Evolutionary conservation across 1,140 invertebrate genomes (phyloP).

Genomic region (Drosophila ambigua): DNA sequence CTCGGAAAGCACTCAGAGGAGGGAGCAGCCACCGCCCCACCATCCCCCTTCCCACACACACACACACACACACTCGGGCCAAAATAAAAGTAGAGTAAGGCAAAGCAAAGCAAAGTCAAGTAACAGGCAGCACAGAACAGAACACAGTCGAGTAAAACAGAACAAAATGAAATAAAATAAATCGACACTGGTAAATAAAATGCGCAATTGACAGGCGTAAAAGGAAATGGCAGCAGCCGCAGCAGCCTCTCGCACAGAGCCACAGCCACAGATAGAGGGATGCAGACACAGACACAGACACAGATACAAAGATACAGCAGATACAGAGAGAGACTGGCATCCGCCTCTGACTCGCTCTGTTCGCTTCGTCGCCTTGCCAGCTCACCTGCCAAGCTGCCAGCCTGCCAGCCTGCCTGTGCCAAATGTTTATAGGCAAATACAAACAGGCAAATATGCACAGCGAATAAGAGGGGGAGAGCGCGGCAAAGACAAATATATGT

Average conservation of each 20-base stretch:
- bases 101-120: slow-evolving; percentile 2
- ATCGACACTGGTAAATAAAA: slow-evolving; percentile 55
- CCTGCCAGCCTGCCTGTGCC: slow-evolving; percentile 30
- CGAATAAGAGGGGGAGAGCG: not conserved
- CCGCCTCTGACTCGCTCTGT: slow-evolving; percentile 4
- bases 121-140: not conserved
- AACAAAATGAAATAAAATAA: slow-evolving; percentile 31
- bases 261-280: not conserved
- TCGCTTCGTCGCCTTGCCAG: not conserved
- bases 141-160: not conserved
- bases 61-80: not conserved
- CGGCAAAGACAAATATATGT: too few relatives aligned
- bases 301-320: slow-evolving; percentile 4
- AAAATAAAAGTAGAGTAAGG: slow-evolving; percentile 16
- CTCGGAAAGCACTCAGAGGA: slow-evolving; percentile 35
- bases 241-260: slow-evolving; percentile 5
- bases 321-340: slow-evolving; percentile 3
- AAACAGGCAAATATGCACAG: slow-evolving; percentile 47
- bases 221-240: slow-evolving; percentile 40
- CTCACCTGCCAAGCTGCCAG: not conserved
- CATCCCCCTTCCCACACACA: not conserved
- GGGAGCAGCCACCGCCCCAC: too few relatives aligned
- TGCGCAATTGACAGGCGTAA: slow-evolving; percentile 61
- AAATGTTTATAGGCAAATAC: slow-evolving; percentile 65
- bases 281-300: not conserved